Conservation (phyloP, 2,888 invertebrate species). For the Macrosoma leucophasiata region DNA sequence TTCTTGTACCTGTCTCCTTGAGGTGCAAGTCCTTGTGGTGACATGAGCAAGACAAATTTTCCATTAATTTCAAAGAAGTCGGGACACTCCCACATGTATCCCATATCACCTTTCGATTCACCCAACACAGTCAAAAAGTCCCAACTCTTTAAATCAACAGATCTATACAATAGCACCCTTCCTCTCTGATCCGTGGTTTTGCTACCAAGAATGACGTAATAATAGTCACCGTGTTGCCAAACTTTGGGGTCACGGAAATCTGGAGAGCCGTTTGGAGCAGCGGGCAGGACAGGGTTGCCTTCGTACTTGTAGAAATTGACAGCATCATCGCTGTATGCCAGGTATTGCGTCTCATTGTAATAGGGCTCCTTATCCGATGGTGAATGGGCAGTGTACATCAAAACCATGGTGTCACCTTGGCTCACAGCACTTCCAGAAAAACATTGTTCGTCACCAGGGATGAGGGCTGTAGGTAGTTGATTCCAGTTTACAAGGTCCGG, state of each 20-base stretch:
- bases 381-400: conserved; percentile 59
- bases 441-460: conserved; percentile 59
- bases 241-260: conserved; percentile 72
- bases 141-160: conserved; percentile 53
- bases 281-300: conserved; percentile 55
- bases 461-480: conserved; percentile 60
- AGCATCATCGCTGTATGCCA: conserved; percentile 59
- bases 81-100: conserved; percentile 74
- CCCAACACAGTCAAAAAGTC: conserved; percentile 51
- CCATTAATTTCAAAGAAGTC: conserved; percentile 66
- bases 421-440: conserved; percentile 68
- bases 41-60: conserved; percentile 58
- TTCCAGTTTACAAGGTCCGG: conserved; percentile 68
- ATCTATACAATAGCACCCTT: conserved; percentile 56
- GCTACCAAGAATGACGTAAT: conserved; percentile 62
- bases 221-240: conserved; percentile 55
- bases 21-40: conserved; percentile 57
- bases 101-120: conserved; percentile 50
- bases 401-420: conserved; percentile 43
- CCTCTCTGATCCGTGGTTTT: conserved; percentile 49
- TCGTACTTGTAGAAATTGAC: conserved; percentile 53
- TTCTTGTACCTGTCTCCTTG: conserved; percentile 62
- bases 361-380: conserved; percentile 39
- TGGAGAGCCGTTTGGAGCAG: conserved; percentile 47
- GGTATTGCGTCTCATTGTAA: conserved; percentile 53